A percentile compares a stretch with the other conserved stretches of the same genome.
These are phyloP conservation scores for Polypterus senegalus DNA, from an alignment of 2,113 vertebrate genomes.

Conservation along the genomic window DNA sequence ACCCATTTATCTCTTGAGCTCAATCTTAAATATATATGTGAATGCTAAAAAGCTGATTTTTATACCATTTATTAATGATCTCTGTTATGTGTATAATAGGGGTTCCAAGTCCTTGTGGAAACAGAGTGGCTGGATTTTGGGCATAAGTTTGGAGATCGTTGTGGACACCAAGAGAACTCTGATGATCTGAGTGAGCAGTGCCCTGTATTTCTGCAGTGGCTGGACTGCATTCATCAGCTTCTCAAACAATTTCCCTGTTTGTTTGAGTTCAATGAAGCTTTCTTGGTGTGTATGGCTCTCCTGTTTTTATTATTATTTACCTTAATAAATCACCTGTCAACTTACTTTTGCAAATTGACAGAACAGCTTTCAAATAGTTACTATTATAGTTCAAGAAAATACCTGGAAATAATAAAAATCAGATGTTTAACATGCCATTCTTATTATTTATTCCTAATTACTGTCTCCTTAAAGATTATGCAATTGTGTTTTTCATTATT, in stretches of 20 bases:
- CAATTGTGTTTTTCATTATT: too few species aligned
- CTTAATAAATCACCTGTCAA: too few species aligned
- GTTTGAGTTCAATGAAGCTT: slow-evolving; percentile 95
- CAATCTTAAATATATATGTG: neutral
- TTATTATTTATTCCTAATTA: too few species aligned
- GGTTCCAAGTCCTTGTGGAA: slow-evolving; percentile 92
- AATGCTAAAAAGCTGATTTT: neutral
- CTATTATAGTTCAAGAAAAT: too few species aligned
- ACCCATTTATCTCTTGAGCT: too few species aligned
- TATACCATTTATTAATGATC: neutral
- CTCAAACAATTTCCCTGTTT: slow-evolving; percentile 94
- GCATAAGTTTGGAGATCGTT: slow-evolving; percentile 95
- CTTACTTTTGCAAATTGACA: too few species aligned
- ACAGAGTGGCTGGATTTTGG: slow-evolving; percentile 93
- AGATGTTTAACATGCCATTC: too few species aligned
- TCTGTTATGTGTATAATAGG: slow-evolving; percentile 40
- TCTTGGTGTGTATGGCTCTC: slow-evolving; percentile 60
- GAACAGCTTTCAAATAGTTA: too few species aligned
- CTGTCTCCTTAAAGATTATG: too few species aligned
- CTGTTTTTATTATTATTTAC: neutral
- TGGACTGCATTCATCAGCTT: slow-evolving; percentile 92
- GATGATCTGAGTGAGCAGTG: slow-evolving; percentile 94
- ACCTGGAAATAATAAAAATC: too few species aligned
- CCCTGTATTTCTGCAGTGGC: slow-evolving; percentile 95
- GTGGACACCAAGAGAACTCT: slow-evolving; percentile 86